Base-by-base conservation (phyloP, 1,140 invertebrate species). In the Manduca sexta region DNA sequence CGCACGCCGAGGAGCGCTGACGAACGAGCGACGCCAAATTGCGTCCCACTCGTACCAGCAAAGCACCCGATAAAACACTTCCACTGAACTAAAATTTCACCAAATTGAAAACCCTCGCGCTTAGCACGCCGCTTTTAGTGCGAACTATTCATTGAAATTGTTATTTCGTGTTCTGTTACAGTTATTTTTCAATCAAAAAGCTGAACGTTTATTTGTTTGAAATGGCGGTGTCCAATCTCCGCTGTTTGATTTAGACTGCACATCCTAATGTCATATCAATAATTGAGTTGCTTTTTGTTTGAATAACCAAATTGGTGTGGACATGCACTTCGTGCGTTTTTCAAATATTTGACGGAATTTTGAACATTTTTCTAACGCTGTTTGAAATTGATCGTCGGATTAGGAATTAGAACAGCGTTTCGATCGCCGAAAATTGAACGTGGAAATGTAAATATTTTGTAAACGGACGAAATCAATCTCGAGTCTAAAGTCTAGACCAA, bases 31-130 rank as follows among this genome's bases (percentile, higher is more conserved):
- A 26, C 4, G 4, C 21, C 4, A 2, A 26, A 26, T 26, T 26
- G 21, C 21, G 0, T 26, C 21, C n/a, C n/a, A 8, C 21, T 8
- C 21, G 1, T 26, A 26, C 21, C 21, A 8, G 21, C 21, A 59
- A 55, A 52, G 49, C 45, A 49, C 39, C 38, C 52, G 50, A 63
- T 63, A 56, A 64, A 68, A 59, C 49, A 68, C 60, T 66, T 60
- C 26, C 40, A 57, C 55, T 55, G 41, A 63, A 61, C 58, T 60
- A 64, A 74, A 70, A 67, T 70, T 64, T 47, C 34, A 56, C 44
- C 61, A 62, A 71, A 75, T 72, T 64, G 65, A 74, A 74, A 68
- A 62, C 56, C 51, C 41, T 66, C 60, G 63, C 48, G 56, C 43
- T 55, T 49, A 53, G 38, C 47, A 59, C 47, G 61, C 45, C 50